Conservation (phyloP, 2,888 invertebrate species). For the Andrena trimmerana region DNA sequence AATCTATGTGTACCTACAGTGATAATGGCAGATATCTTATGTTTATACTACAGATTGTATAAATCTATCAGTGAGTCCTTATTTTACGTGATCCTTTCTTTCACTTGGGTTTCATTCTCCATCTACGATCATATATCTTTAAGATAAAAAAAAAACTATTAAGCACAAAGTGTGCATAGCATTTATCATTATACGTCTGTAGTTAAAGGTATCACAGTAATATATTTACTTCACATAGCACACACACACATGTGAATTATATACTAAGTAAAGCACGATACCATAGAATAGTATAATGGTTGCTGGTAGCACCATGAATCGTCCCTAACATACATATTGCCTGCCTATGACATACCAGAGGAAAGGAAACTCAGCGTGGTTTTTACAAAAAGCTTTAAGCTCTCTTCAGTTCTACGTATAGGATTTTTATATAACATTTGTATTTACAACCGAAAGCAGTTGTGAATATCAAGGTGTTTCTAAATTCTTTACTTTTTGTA, state of each 20-base stretch:
- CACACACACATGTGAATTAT: conserved; percentile 59
- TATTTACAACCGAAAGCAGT: conserved; percentile 37
- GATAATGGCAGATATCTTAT: conserved; percentile 70
- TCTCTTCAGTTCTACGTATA: conserved; percentile 23
- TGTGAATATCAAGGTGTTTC: conserved; percentile 43
- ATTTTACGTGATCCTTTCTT: conserved; percentile 3
- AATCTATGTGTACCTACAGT: conserved; percentile 55
- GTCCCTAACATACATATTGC: conserved; percentile 78
- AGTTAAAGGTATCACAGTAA: conserved; percentile 69
- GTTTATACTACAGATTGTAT: conserved; percentile 50
- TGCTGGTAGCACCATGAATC: conserved; percentile 76
- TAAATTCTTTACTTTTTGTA: conserved; percentile 55
- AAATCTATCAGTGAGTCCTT: conserved; percentile 8
- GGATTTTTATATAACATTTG: conserved; percentile 36
- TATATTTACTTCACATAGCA: conserved; percentile 67
- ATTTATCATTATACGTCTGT: conserved; percentile 64
- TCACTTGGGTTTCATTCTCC: conserved; percentile 18
- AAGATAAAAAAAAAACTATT: conserved; percentile 42
- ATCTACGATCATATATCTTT: conserved; percentile 41
- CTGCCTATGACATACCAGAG: conserved; percentile 69
- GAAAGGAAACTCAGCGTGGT: conserved; percentile 52
- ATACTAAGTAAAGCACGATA: conserved; percentile 74
- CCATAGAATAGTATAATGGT: conserved; percentile 77
- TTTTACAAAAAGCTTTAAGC: conserved; percentile 64
- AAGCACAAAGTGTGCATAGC: conserved; percentile 51